Evolutionary conservation across 2,888 invertebrate species (phyloP).

Genomic region (Epinotia ramella): DNA sequence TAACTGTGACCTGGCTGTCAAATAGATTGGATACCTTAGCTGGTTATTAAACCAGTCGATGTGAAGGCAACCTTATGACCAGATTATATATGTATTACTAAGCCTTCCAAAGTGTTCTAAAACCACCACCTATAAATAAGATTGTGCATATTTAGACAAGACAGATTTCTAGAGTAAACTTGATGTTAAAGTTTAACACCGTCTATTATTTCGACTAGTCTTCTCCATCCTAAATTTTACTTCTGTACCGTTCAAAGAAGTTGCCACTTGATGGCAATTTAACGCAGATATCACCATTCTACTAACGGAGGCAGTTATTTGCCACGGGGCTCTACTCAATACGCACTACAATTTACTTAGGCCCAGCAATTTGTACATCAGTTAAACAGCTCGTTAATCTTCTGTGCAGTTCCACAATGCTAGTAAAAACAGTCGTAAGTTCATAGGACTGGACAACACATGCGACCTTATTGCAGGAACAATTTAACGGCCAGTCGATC

Average conservation of each 20-base stretch:
- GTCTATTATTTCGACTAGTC: not conserved
- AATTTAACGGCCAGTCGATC: not conserved
- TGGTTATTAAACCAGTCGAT: no score
- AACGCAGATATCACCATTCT: not conserved
- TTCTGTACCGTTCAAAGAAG: not conserved
- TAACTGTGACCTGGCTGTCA: no score
- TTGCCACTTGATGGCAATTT: not conserved
- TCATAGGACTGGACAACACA: not conserved
- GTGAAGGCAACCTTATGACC: no score
- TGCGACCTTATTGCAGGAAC: slow-evolving; percentile 3
- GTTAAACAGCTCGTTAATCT: slow-evolving; percentile 60
- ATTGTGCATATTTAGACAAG: not conserved
- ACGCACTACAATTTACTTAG: slow-evolving; percentile 58
- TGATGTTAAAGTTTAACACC: not conserved
- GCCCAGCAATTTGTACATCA: slow-evolving; percentile 59
- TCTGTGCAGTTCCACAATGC: slow-evolving; percentile 38
- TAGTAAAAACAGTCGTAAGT: slow-evolving; percentile 1
- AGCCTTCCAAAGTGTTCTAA: no score
- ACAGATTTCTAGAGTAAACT: not conserved
- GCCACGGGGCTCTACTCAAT: slow-evolving; percentile 23
- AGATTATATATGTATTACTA: no score
- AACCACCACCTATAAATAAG: no score
- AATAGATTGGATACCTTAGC: no score
- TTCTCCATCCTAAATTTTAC: not conserved
- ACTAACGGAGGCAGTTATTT: slow-evolving; percentile 1